Evolutionary conservation across 2,888 invertebrate genomes (phyloP).

Genomic region (Melanotus villosus): DNA sequence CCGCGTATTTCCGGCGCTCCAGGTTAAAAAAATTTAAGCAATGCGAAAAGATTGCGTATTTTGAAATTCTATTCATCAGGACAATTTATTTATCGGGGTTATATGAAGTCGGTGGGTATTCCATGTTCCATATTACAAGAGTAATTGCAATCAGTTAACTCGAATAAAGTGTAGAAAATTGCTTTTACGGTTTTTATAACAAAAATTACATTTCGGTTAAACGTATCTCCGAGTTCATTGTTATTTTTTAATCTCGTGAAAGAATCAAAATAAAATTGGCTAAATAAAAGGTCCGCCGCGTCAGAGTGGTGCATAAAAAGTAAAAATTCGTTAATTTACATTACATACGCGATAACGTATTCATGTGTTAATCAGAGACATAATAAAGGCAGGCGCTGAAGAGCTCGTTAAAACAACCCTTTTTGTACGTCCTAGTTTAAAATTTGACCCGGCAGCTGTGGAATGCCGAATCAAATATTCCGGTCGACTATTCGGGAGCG

Average conservation of each 20-base stretch:
- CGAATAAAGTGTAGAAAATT: not conserved
- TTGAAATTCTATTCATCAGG: no score
- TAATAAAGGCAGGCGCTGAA: slow-evolving; percentile 54
- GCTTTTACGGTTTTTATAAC: not conserved
- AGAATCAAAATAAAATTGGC: slow-evolving; percentile 38
- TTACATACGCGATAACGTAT: slow-evolving; percentile 54
- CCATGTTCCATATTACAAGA: no score
- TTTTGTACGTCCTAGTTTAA: slow-evolving; percentile 44
- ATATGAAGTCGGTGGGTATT: no score
- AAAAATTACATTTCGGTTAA: slow-evolving; percentile 10
- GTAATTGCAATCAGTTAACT: not conserved
- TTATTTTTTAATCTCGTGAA: slow-evolving; percentile 41
- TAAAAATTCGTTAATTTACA: slow-evolving; percentile 50
- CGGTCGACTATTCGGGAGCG: slow-evolving; percentile 45
- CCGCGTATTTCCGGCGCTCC: no score
- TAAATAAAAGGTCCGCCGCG: slow-evolving; percentile 31
- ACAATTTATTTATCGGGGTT: no score
- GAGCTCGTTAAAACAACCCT: slow-evolving; percentile 55
- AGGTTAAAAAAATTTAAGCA: no score
- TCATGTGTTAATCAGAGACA: slow-evolving; percentile 56
- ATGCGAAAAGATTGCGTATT: no score
- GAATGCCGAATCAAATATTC: slow-evolving; percentile 53
- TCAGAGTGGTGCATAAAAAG: slow-evolving; percentile 21
- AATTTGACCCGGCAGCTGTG: slow-evolving; percentile 47
- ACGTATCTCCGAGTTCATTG: slow-evolving; percentile 23